Conservation (phyloP, 2,888 invertebrate genomes). For the Conistra vaccinii region DNA sequence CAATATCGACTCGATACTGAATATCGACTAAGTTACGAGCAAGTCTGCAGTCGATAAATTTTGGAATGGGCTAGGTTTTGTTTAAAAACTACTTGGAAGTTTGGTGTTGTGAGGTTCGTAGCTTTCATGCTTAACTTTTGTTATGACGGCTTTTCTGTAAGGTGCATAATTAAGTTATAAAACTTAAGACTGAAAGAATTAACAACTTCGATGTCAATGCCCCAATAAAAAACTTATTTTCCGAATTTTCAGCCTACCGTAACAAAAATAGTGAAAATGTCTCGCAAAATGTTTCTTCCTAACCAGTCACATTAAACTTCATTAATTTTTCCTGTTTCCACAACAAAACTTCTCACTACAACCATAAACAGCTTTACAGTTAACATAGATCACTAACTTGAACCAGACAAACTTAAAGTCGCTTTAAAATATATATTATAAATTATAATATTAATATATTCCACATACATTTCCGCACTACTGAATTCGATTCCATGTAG, state of each 20-base stretch:
- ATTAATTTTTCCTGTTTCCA: background rate
- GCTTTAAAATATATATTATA: background rate
- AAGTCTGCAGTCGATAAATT: constrained; percentile 71
- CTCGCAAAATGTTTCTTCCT: too few species aligned
- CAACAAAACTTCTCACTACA: background rate
- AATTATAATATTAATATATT: constrained; percentile 23
- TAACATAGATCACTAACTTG: background rate
- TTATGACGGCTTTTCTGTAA: background rate
- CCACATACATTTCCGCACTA: constrained; percentile 26
- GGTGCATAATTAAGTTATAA: background rate
- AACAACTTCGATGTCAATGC: background rate
- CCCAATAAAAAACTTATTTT: background rate
- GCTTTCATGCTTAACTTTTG: background rate
- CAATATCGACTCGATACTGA: constrained; percentile 85
- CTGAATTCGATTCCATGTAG: constrained; percentile 36
- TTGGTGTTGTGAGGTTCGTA: constrained; percentile 5
- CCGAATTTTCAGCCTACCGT: background rate
- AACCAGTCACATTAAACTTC: background rate
- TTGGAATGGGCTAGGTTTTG: constrained; percentile 46
- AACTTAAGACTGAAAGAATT: background rate
- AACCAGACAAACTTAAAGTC: constrained; percentile 7
- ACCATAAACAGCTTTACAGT: background rate
- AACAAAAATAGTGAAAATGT: background rate
- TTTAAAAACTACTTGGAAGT: constrained; percentile 51
- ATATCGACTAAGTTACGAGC: constrained; percentile 82